Percentiles rank a stretch among this genome's conserved stretches.
phyloP scores from a whole-genome alignment of 2,797 vertebrate species.

The Trachurus trachurus region DNA sequence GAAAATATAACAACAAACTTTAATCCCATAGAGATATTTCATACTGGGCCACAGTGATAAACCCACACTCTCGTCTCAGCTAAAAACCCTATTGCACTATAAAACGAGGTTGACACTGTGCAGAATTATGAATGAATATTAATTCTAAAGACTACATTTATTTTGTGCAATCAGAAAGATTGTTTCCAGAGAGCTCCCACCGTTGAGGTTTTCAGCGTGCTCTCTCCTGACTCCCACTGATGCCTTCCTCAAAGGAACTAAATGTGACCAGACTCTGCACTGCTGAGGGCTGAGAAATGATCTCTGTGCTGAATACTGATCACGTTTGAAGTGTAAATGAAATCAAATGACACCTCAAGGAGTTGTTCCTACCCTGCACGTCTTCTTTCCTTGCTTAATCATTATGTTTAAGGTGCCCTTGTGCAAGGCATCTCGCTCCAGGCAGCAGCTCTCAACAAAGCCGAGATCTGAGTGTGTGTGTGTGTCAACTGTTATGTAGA shows the following conservation, averaged over 20 bases:
- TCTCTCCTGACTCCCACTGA: background rate
- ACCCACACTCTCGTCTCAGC: too few species aligned
- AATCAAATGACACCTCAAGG: conserved; percentile 44
- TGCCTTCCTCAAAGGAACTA: background rate
- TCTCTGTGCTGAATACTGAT: conserved; percentile 25
- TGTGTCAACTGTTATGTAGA: conserved; percentile 16
- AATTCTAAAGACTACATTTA: background rate
- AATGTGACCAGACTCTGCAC: conserved; percentile 4
- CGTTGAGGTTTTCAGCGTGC: background rate
- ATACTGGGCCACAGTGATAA: background rate
- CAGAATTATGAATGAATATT: too few species aligned
- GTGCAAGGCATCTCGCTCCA: conserved; percentile 50
- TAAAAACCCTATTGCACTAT: background rate
- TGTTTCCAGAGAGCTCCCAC: background rate
- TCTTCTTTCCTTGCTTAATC: conserved; percentile 8
- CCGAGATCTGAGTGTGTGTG: conserved; percentile 26
- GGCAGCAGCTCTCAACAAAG: conserved; percentile 8
- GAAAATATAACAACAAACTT: background rate
- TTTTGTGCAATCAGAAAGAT: background rate
- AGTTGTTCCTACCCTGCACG: conserved; percentile 27
- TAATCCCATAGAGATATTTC: background rate
- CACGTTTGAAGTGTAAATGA: conserved; percentile 36
- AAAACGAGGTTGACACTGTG: background rate
- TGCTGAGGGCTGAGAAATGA: conserved; percentile 15
- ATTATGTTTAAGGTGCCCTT: conserved; percentile 65